phyloP scores from a whole-genome alignment of 2,113 vertebrate species.

The Penelope pileata region DNA sequence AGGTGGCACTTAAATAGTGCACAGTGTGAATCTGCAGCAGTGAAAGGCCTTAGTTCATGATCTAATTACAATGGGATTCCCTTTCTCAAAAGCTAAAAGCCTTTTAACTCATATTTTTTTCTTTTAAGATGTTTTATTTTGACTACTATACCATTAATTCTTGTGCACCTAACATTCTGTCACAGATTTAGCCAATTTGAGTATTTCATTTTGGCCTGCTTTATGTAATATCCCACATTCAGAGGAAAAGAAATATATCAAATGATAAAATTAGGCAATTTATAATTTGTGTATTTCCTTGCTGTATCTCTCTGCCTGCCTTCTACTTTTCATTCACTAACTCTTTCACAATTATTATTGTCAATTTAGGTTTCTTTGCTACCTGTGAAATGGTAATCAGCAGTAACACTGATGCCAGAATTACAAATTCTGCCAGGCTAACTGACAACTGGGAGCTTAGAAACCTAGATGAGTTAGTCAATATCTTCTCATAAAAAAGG shows the following conservation, averaged over 20 bases:
- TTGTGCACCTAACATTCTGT: slow-evolving; percentile 36
- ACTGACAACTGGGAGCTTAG: not conserved
- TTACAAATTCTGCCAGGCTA: not conserved
- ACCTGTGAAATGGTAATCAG: slow-evolving; percentile 31
- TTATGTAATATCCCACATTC: slow-evolving; percentile 24
- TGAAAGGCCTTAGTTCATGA: slow-evolving; percentile 67
- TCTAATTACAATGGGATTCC: slow-evolving; percentile 70
- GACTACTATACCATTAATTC: slow-evolving; percentile 58
- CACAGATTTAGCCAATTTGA: slow-evolving; percentile 39
- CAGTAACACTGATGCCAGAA: slow-evolving; percentile 11
- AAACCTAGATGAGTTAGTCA: not conserved
- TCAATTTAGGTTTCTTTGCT: slow-evolving; percentile 22
- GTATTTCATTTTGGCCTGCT: slow-evolving; percentile 6
- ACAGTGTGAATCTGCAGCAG: slow-evolving; percentile 56
- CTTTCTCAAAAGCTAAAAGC: slow-evolving; percentile 61
- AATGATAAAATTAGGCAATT: slow-evolving; percentile 26
- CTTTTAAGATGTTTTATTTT: slow-evolving; percentile 51
- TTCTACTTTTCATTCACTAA: not conserved
- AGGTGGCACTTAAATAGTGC: slow-evolving; percentile 56
- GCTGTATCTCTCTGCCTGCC: not conserved
- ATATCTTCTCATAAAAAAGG: not conserved
- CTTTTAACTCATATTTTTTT: slow-evolving; percentile 44
- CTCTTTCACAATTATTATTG: slow-evolving; percentile 23
- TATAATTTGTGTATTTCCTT: slow-evolving; percentile 5
- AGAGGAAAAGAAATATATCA: slow-evolving; percentile 5